These are phyloP conservation scores for Lomographa bimaculata DNA, from an alignment of 2,888 invertebrate species.

Conservation along the genomic window DNA sequence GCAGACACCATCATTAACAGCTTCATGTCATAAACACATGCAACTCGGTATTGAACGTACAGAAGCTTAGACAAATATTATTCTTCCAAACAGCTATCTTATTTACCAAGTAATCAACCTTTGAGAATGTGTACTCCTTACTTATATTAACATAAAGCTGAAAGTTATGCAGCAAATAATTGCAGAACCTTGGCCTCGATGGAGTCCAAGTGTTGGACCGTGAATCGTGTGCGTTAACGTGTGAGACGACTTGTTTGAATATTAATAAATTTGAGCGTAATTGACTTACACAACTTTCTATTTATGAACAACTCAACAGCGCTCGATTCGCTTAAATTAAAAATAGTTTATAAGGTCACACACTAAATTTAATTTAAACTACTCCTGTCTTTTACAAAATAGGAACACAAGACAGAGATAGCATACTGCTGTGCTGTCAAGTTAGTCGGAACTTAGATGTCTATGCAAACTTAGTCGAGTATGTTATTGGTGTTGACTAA, in stretches of 20 bases:
- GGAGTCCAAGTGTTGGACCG: slow-evolving; percentile 14
- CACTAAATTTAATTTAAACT: no score
- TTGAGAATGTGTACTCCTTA: neutral
- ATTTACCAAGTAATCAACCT: neutral
- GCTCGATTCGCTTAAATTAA: no score
- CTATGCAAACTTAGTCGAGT: no score
- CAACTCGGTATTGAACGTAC: slow-evolving; percentile 8
- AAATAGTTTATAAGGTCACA: no score
- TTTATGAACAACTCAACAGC: no score
- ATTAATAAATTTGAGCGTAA: neutral
- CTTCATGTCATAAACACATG: slow-evolving; percentile 6
- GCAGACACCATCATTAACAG: slow-evolving; percentile 9
- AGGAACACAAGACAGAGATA: no score
- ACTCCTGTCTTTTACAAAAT: no score
- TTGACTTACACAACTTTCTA: neutral
- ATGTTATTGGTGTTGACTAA: no score
- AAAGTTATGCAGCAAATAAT: slow-evolving; percentile 2
- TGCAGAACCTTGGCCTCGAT: slow-evolving; percentile 14
- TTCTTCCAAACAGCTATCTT: slow-evolving; percentile 6
- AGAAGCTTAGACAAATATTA: slow-evolving; percentile 17
- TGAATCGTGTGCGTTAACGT: slow-evolving; percentile 5
- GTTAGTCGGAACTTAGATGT: no score
- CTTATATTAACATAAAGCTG: slow-evolving; percentile 2
- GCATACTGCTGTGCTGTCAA: no score
- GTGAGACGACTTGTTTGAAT: slow-evolving; percentile 1